Evolutionary conservation across 1,140 invertebrate species (phyloP).

Genomic region (Caenorhabditis inopinata): DNA sequence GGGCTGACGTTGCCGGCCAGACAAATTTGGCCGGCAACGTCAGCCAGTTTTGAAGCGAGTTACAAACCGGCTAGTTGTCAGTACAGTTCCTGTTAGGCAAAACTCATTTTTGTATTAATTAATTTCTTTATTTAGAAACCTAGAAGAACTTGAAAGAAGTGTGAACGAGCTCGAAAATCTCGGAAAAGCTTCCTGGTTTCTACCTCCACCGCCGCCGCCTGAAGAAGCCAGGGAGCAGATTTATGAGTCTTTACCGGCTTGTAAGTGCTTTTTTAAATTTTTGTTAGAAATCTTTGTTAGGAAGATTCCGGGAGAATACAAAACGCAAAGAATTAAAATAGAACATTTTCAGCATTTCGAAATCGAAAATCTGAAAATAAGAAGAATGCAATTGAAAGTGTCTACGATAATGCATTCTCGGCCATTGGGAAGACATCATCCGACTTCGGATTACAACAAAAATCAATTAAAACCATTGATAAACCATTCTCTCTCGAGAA

Average conservation of each 20-base stretch:
- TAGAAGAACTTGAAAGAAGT: not conserved
- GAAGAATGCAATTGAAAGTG: conserved; percentile 20
- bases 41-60: too few species aligned
- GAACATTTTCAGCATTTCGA: not conserved
- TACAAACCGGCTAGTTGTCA: too few species aligned
- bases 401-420: not conserved
- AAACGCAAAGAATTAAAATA: too few species aligned
- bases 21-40: too few species aligned
- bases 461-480: conserved; percentile 10
- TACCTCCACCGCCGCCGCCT: not conserved
- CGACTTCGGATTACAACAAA: not conserved
- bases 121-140: not conserved
- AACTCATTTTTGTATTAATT: too few species aligned
- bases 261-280: not conserved
- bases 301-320: too few species aligned
- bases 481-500: conserved; percentile 24
- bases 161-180: not conserved
- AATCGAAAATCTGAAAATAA: not conserved
- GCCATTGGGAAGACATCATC: not conserved
- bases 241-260: not conserved
- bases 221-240: conserved; percentile 1
- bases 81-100: too few species aligned
- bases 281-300: too few species aligned
- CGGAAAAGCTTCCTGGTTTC: not conserved
- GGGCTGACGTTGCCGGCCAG: too few species aligned